Evolutionary conservation across 1,140 invertebrate genomes (phyloP).

Genomic region (Venturia canescens): DNA sequence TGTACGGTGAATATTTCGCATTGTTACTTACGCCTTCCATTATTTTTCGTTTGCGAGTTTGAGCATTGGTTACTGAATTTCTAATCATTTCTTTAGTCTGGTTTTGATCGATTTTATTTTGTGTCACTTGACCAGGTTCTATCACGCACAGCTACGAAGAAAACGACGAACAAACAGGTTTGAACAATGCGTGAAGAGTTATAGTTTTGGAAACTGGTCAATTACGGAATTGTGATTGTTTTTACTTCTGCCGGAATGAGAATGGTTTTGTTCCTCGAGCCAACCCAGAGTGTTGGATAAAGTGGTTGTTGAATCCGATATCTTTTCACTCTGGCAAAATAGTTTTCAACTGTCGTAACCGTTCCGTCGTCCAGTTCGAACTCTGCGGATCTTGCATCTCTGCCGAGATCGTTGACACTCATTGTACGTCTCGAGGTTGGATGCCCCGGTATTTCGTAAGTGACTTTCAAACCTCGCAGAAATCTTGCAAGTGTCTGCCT

Average conservation of each 20-base stretch:
- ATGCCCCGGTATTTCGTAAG: conserved; percentile 75
- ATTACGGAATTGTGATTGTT: neutral
- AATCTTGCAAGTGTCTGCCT: conserved; percentile 40
- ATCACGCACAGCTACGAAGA: conserved; percentile 78
- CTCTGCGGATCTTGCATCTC: conserved; percentile 59
- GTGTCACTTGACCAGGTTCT: conserved; percentile 79
- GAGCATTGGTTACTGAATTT: conserved; percentile 80
- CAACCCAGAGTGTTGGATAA: conserved; percentile 79
- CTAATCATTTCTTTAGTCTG: conserved; percentile 83
- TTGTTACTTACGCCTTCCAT: conserved; percentile 75
- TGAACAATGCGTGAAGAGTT: conserved; percentile 32
- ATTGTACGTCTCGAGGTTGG: conserved; percentile 72
- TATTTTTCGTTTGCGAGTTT: conserved; percentile 81
- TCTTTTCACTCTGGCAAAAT: conserved; percentile 74
- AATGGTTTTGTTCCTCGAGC: conserved; percentile 73
- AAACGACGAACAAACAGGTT: conserved; percentile 36
- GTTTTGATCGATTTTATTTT: conserved; percentile 76
- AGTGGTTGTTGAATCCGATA: conserved; percentile 77
- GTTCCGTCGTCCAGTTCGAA: conserved; percentile 71
- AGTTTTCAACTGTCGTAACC: conserved; percentile 75
- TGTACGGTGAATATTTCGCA: neutral
- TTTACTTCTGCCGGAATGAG: conserved; percentile 64
- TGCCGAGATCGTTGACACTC: conserved; percentile 76
- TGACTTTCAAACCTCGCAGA: conserved; percentile 71
- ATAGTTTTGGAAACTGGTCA: neutral